A percentile compares a stretch with the other conserved stretches of the same genome.
Evolutionary conservation across 2,888 invertebrate species (phyloP).

Genomic region (Oscheius sp.): DNA sequence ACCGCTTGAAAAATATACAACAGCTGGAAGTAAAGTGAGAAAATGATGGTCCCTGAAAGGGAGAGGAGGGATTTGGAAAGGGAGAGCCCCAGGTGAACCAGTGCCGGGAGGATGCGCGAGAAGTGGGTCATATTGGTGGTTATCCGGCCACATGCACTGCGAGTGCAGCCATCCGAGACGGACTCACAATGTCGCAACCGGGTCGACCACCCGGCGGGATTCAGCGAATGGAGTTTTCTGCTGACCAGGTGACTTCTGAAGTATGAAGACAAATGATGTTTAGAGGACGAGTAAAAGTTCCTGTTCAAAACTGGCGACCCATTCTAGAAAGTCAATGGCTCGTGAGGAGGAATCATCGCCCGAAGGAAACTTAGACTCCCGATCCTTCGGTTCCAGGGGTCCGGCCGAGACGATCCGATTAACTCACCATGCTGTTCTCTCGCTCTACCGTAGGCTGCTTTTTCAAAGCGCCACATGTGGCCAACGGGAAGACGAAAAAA

Average conservation of each 20-base stretch:
- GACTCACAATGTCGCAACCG: conserved; percentile 33
- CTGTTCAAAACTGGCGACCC: conserved; percentile 26
- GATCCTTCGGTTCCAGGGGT: conserved; percentile 24
- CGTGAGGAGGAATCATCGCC: conserved; percentile 19
- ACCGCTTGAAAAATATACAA: not conserved
- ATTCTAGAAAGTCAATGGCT: conserved; percentile 18
- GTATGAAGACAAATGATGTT: not conserved
- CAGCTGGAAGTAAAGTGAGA: not conserved
- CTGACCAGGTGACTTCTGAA: not conserved
- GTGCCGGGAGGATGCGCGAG: conserved; percentile 21
- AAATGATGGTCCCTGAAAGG: not conserved
- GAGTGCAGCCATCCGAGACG: conserved; percentile 34
- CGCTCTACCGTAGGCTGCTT: conserved; percentile 19
- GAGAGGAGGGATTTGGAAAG: not conserved
- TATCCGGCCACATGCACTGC: conserved; percentile 32
- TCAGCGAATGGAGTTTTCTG: not conserved
- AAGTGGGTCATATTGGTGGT: conserved; percentile 33
- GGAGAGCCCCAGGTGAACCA: conserved; percentile 18
- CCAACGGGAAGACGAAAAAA: conserved; percentile 1
- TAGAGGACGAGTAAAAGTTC: conserved; percentile 3
- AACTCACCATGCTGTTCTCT: conserved; percentile 1
- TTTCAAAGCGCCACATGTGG: conserved; percentile 18
- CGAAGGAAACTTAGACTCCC: conserved; percentile 5
- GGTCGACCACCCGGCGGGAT: conserved; percentile 25
- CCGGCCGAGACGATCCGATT: conserved; percentile 26